Evolutionary conservation across 1,140 invertebrate genomes (phyloP).

Genomic region (Diabrotica undecimpunctata): DNA sequence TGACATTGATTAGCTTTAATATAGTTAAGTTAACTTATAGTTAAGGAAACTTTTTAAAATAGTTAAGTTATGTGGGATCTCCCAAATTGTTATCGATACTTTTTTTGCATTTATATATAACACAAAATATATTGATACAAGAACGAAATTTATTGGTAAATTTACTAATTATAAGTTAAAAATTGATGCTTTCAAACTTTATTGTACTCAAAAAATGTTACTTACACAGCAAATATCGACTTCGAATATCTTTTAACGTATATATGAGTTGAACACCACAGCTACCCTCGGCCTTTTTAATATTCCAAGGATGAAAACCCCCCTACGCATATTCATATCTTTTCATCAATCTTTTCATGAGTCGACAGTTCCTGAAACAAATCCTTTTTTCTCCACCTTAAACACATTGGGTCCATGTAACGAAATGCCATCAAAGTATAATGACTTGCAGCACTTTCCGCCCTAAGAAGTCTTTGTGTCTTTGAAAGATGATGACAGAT

Average conservation of each 20-base stretch:
- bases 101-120: too few species aligned
- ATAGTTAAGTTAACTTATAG: too few species aligned
- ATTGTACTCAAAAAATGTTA: too few species aligned
- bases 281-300: neutral
- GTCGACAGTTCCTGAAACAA: constrained; percentile 13
- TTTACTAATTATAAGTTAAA: too few species aligned
- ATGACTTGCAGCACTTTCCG: constrained; percentile 10
- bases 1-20: too few species aligned
- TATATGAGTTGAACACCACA: neutral
- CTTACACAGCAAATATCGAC: neutral
- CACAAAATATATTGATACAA: too few species aligned
- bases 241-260: too few species aligned
- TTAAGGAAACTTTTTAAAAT: too few species aligned
- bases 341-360: constrained; percentile 7
- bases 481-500: constrained; percentile 13
- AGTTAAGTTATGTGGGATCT: too few species aligned
- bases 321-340: constrained; percentile 10
- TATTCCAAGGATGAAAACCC: constrained; percentile 5
- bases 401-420: neutral
- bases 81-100: too few species aligned
- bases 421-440: constrained; percentile 7
- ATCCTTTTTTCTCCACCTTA: constrained; percentile 5
- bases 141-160: too few species aligned
- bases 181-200: too few species aligned
- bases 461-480: constrained; percentile 6